Evolutionary conservation across 2,888 invertebrate genomes (phyloP).

Genomic region (Cheilosia variabilis): DNA sequence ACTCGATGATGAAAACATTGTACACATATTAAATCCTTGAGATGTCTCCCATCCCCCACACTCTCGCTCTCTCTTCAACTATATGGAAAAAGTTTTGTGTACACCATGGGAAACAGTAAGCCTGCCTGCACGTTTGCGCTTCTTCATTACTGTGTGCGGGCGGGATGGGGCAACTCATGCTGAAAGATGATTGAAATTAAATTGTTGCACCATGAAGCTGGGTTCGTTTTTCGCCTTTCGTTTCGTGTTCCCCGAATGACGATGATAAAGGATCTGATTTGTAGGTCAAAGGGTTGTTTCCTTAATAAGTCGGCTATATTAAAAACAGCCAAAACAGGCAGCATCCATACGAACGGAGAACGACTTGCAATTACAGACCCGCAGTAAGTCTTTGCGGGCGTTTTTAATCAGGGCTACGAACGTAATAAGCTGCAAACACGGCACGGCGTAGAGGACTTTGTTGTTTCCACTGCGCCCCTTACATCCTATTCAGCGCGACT

Average conservation of each 20-base stretch:
- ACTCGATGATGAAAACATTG: conserved; percentile 30
- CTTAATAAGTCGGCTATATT: conserved; percentile 33
- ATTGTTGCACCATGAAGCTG: conserved; percentile 58
- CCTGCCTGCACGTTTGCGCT: conserved; percentile 24
- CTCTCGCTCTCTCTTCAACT: neutral
- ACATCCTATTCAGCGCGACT: neutral
- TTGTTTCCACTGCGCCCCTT: conserved; percentile 1
- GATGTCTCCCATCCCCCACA: conserved; percentile 28
- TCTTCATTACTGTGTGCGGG: conserved; percentile 36
- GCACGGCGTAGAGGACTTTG: conserved; percentile 9
- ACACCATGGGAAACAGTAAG: conserved; percentile 46
- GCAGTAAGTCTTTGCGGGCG: conserved; percentile 38
- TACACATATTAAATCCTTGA: conserved; percentile 71
- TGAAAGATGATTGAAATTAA: conserved; percentile 67
- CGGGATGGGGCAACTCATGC: conserved; percentile 6
- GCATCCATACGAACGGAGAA: neutral
- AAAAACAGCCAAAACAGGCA: neutral
- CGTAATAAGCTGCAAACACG: conserved; percentile 36
- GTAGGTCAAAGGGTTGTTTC: conserved; percentile 64
- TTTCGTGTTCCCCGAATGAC: conserved; percentile 8
- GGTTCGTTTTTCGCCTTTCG: conserved; percentile 3
- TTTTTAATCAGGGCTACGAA: conserved; percentile 66
- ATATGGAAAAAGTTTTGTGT: conserved; percentile 45
- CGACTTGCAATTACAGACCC: conserved; percentile 63
- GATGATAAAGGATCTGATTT: conserved; percentile 50